Evolutionary conservation across 1,140 invertebrate genomes (phyloP), one percentile per base, ranked within the genome.

Genomic region (Drosophila ercepeae): DNA sequence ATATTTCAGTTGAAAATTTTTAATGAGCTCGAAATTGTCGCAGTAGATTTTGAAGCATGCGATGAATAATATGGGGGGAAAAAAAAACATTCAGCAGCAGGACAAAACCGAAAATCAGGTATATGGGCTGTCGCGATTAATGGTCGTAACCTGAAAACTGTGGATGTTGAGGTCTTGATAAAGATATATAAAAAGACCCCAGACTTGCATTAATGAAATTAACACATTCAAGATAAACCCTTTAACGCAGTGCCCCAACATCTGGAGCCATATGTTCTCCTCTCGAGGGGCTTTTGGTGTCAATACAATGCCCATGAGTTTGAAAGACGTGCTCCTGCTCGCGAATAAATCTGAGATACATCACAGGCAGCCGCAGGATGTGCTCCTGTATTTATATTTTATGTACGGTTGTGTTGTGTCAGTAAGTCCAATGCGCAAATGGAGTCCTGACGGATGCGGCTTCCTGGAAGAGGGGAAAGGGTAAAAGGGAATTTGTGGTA

Each of bases 1-100:
- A 81, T 81, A 86, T 86, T 86, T 86, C 82, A 86, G 82, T 88
- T 86, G 82, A 88, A 88, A 75, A 86, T 77, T 86, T 86, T 86
- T 86, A 86, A 86, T 86, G 82, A 86, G 82, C 82, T 82, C 70
- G 41, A 77, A 86, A 70, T 81, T 70, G 63, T 69, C 51, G 29
- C 53, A 72, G 54, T 46, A 69, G 46, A 39, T 49, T 25, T 44
- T 27, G 41, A 54, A 53, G 29, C 68, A 27, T 1, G 9, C 16
- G 19, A 36, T 48, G 55, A 39, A 39, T 39, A 16, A 39, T 14
- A 39, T 7, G 36, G 13, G 4, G 36, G 2, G 5, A 39, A 60
- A 39, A 18, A 49, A 48, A 58, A 16, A 36, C 9, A 29, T 25
- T n/a, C 8, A 57, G 25, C 5, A n/a, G 42, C 29, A 46, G 16